Conservation (phyloP, 2,113 vertebrate species). For the Pantherophis guttatus region DNA sequence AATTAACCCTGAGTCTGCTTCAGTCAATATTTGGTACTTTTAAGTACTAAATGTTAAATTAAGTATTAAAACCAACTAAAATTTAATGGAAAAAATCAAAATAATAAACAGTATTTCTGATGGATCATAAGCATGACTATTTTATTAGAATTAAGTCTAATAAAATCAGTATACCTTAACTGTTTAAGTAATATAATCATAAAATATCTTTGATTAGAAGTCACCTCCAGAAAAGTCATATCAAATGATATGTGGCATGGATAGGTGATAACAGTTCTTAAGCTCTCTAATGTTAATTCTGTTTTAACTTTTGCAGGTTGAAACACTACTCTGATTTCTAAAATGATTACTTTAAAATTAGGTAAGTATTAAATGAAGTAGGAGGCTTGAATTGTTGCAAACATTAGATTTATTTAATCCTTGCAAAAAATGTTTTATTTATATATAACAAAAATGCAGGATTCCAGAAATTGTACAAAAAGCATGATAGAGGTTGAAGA, state of each 20-base stretch:
- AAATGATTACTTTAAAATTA: constrained; percentile 35
- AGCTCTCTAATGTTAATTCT: neutral
- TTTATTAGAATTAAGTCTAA: neutral
- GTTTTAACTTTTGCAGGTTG: constrained; percentile 61
- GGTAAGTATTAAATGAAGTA: constrained; percentile 25
- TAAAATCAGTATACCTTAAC: neutral
- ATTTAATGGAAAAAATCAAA: neutral
- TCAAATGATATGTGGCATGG: neutral
- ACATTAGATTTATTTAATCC: neutral
- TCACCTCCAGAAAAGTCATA: neutral
- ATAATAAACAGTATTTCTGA: neutral
- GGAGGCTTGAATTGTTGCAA: neutral
- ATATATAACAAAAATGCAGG: neutral
- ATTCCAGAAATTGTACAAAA: neutral
- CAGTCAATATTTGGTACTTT: neutral
- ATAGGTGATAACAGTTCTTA: neutral
- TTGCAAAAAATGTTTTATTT: neutral
- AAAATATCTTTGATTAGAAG: neutral
- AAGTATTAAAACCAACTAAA: neutral
- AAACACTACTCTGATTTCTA: constrained; percentile 80
- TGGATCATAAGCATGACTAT: neutral
- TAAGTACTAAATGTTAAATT: neutral
- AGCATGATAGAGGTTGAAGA: neutral
- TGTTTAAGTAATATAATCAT: neutral
- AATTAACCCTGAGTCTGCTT: neutral